phyloP scores from a whole-genome alignment of 2,113 vertebrate species.

The Clarias magur region DNA sequence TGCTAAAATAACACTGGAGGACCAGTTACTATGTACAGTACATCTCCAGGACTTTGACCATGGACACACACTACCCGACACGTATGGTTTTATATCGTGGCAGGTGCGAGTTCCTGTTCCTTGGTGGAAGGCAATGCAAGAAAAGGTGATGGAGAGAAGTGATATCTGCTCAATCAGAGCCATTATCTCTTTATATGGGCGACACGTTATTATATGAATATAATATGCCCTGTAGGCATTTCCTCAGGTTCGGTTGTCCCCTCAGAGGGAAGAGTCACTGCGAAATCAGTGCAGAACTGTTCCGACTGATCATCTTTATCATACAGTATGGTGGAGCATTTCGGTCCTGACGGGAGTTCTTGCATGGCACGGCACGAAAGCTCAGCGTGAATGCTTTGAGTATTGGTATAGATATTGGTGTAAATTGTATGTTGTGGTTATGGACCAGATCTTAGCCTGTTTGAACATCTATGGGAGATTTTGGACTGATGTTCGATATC shows the following conservation, averaged over 20 bases:
- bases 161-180: conserved; percentile 68
- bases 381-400: neutral
- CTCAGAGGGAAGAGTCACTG: neutral
- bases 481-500: neutral
- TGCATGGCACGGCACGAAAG: neutral
- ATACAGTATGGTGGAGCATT: neutral
- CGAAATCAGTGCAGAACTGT: neutral
- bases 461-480: neutral
- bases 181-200: conserved; percentile 74
- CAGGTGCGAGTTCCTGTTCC: neutral
- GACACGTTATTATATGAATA: neutral
- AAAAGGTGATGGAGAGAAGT: conserved; percentile 60
- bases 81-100: neutral
- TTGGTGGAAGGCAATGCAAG: conserved; percentile 65
- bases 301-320: neutral
- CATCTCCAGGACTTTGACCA: neutral
- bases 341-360: neutral
- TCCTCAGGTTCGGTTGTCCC: neutral
- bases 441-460: neutral
- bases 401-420: neutral
- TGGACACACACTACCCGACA: neutral
- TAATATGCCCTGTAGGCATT: neutral
- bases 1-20: neutral
- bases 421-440: neutral
- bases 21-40: neutral